A percentile compares a stretch with the other conserved stretches of the same genome.
Conservation (phyloP, 2,113 vertebrate genomes). For the Saccopteryx bilineata region DNA sequence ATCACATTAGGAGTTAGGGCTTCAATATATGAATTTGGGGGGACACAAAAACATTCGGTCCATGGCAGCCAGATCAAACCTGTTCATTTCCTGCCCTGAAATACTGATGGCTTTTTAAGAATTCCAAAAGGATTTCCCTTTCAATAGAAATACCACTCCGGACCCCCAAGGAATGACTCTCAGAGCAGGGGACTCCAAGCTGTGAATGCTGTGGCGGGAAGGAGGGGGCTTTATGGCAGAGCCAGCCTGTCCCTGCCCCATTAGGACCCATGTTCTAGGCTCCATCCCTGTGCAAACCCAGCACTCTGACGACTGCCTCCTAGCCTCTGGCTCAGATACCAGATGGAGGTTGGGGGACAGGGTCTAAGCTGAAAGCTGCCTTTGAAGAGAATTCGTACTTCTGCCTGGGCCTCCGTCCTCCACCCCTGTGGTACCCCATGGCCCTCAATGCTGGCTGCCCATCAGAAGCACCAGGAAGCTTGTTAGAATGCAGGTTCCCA, state of each 20-base stretch:
- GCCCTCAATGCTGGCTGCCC: not conserved
- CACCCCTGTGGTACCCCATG: accelerated
- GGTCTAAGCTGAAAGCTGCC: not conserved
- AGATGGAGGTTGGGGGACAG: not conserved
- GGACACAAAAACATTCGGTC: not conserved
- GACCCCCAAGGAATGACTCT: not conserved
- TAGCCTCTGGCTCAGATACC: not conserved
- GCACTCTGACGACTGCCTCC: not conserved
- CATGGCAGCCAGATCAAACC: not conserved
- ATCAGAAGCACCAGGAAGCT: not conserved
- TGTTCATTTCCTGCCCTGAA: not conserved
- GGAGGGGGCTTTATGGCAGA: not conserved
- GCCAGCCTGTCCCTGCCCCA: not conserved
- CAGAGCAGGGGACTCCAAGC: not conserved
- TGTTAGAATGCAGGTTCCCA: not conserved
- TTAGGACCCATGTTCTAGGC: not conserved
- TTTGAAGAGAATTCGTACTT: not conserved
- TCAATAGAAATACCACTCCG: not conserved
- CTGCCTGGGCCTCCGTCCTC: not conserved
- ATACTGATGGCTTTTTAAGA: not conserved
- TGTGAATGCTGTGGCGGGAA: accelerated
- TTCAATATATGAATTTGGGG: not conserved
- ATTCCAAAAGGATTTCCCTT: not conserved
- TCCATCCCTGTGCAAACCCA: not conserved
- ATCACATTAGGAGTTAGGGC: not conserved